These are phyloP conservation scores for Camponotus vicinus DNA, from an alignment of 1,140 invertebrate genomes.

Conservation along the genomic window DNA sequence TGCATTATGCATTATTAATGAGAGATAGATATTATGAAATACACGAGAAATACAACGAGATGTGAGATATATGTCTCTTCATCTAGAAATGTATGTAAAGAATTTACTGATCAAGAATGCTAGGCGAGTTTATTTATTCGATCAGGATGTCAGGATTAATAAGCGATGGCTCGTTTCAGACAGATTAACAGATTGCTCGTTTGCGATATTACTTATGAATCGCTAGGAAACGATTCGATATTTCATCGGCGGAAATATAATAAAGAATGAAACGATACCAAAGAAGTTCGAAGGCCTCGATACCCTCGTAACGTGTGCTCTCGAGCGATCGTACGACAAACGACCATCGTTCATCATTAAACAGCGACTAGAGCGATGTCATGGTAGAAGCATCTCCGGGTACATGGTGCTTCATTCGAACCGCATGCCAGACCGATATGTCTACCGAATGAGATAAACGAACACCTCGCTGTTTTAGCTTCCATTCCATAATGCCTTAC, in stretches of 20 bases:
- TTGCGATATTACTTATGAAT: conserved; percentile 47
- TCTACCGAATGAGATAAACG: conserved; percentile 63
- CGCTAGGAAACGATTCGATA: conserved; percentile 31
- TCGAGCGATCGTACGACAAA: conserved; percentile 74
- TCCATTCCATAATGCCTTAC: conserved; percentile 76
- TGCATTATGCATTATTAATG: conserved; percentile 3
- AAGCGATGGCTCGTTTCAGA: background rate
- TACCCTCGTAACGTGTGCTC: conserved; percentile 71
- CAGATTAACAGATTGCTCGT: conserved; percentile 38
- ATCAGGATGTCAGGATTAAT: background rate
- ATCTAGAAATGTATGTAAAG: background rate
- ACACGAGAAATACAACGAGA: background rate
- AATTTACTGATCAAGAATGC: background rate
- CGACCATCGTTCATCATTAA: conserved; percentile 77
- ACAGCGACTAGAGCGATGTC: conserved; percentile 74
- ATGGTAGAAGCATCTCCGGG: conserved; percentile 68
- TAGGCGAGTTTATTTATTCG: background rate
- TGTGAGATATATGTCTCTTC: background rate
- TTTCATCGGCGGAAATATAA: conserved; percentile 39
- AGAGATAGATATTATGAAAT: background rate
- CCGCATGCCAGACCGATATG: conserved; percentile 59
- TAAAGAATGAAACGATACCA: conserved; percentile 36
- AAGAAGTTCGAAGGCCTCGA: conserved; percentile 37
- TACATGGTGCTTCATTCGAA: conserved; percentile 66
- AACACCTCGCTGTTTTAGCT: conserved; percentile 76